These are phyloP conservation scores for Halictus ligatus DNA, from an alignment of 2,888 invertebrate genomes.

Conservation along the genomic window DNA sequence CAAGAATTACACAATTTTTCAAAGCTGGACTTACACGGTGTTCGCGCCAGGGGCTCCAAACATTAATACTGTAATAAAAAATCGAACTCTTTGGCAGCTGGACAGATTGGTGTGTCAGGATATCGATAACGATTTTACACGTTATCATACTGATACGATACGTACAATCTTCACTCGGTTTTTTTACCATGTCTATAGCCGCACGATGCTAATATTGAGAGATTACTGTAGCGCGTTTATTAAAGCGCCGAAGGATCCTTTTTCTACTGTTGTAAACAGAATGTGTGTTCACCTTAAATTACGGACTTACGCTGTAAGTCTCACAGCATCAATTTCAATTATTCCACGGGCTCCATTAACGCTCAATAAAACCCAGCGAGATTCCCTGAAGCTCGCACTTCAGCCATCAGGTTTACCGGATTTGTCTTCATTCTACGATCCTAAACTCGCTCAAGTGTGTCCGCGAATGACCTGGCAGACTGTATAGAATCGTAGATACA, in stretches of 20 bases:
- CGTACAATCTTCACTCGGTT: too few species aligned
- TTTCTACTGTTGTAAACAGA: too few species aligned
- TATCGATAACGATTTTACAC: neutral
- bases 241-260: too few species aligned
- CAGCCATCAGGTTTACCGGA: neutral
- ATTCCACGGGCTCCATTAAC: neutral
- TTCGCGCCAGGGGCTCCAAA: too few species aligned
- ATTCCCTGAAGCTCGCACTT: neutral
- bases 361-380: neutral
- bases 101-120: neutral
- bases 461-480: neutral
- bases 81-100: neutral
- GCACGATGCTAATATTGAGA: too few species aligned
- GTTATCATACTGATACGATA: neutral
- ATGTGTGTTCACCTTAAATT: too few species aligned
- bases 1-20: too few species aligned
- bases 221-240: too few species aligned
- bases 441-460: neutral
- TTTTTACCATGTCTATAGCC: too few species aligned
- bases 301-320: neutral
- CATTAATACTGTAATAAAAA: neutral
- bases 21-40: too few species aligned
- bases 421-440: neutral
- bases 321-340: neutral
- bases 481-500: conserved; percentile 3